These are phyloP conservation scores for Phalera bucephala DNA, from an alignment of 2,888 invertebrate species.

Conservation along the genomic window DNA sequence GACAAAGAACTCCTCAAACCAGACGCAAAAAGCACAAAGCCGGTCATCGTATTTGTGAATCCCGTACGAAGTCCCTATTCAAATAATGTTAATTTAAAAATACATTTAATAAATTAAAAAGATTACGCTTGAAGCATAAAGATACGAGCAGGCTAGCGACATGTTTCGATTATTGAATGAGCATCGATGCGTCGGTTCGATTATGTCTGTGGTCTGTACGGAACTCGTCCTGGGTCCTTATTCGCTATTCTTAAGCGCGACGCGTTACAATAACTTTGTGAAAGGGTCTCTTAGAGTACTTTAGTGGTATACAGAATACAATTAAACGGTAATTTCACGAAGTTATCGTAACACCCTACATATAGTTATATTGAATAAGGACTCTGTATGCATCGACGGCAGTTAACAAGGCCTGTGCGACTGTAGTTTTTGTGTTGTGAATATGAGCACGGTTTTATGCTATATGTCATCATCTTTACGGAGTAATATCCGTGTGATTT, in stretches of 20 bases:
- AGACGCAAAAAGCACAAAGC: too few species aligned
- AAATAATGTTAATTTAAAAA: slow-evolving; percentile 33
- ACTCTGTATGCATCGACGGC: slow-evolving; percentile 42
- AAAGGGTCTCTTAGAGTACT: too few species aligned
- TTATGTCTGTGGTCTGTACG: slow-evolving; percentile 56
- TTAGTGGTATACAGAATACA: too few species aligned
- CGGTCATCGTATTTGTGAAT: too few species aligned
- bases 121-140: slow-evolving; percentile 60
- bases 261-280: too few species aligned
- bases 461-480: slow-evolving; percentile 21
- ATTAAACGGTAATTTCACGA: too few species aligned
- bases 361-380: too few species aligned
- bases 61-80: too few species aligned
- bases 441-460: slow-evolving; percentile 42
- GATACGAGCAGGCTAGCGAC: slow-evolving; percentile 54
- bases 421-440: slow-evolving; percentile 49
- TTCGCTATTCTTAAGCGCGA: too few species aligned
- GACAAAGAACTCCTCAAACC: too few species aligned
- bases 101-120: slow-evolving; percentile 56
- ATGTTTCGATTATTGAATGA: slow-evolving; percentile 70
- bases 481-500: too few species aligned
- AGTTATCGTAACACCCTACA: too few species aligned
- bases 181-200: slow-evolving; percentile 70
- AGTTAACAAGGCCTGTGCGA: slow-evolving; percentile 54
- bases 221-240: slow-evolving; percentile 46